A percentile compares a stretch with the other conserved stretches of the same genome.
Conservation (phyloP, 2,888 invertebrate genomes). For the Andrena bucephala region DNA sequence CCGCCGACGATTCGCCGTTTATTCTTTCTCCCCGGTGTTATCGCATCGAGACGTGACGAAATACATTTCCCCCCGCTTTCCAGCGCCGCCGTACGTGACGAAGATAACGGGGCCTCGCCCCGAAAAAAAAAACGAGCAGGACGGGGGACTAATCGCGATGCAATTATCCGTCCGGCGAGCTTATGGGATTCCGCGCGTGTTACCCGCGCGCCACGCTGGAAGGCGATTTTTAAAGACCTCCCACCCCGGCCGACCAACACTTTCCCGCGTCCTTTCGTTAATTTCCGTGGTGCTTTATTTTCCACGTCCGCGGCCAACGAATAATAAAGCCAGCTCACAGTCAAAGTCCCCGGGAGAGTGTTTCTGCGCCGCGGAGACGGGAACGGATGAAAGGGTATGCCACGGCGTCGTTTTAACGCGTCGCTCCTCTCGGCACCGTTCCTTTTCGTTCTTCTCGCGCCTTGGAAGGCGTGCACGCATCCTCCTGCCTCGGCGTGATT, state of each 20-base stretch:
- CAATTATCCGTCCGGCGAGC: conserved; percentile 38
- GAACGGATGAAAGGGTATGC: conserved; percentile 26
- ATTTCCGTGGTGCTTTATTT: conserved; percentile 70
- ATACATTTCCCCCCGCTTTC: conserved; percentile 47
- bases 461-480: neutral
- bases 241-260: neutral
- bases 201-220: neutral
- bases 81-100: conserved; percentile 43
- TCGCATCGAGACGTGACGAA: conserved; percentile 57
- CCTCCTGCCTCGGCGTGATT: conserved; percentile 52
- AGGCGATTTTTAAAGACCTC: conserved; percentile 30
- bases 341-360: conserved; percentile 26
- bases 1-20: conserved; percentile 15
- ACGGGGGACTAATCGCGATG: conserved; percentile 35
- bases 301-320: conserved; percentile 53
- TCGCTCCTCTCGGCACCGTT: neutral
- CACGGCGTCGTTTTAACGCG: conserved; percentile 21
- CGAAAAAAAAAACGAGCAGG: neutral
- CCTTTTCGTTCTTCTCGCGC: conserved; percentile 36
- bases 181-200: neutral
- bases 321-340: conserved; percentile 68
- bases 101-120: conserved; percentile 35
- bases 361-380: conserved; percentile 7
- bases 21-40: conserved; percentile 37
- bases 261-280: conserved; percentile 62